Conservation (phyloP, 2,797 vertebrate species). For the Spinus pinus region DNA sequence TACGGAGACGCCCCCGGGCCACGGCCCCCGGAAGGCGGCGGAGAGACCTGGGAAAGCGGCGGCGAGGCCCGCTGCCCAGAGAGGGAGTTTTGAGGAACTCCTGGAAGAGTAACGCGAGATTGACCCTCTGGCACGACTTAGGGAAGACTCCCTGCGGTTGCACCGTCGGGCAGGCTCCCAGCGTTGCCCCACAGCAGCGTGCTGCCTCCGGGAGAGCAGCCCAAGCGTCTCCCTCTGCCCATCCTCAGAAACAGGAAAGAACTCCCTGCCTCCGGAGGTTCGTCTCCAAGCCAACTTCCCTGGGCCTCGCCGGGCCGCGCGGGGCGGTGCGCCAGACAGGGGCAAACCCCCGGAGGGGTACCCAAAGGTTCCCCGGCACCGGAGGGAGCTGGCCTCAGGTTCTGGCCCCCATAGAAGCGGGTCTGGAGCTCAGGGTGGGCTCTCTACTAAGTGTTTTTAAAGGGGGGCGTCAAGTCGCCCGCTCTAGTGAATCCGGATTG, state of each 20-base stretch:
- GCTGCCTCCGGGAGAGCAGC: neutral
- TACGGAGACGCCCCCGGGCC: neutral
- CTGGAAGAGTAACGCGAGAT: neutral
- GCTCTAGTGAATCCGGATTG: neutral
- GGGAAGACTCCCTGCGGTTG: neutral
- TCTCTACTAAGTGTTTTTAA: neutral
- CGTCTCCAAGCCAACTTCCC: too few relatives aligned
- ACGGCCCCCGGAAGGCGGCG: neutral
- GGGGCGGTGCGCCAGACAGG: neutral
- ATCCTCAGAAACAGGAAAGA: neutral
- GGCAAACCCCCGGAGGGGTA: accelerated
- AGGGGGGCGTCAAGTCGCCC: neutral
- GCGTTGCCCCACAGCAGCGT: neutral
- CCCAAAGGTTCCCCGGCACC: too few relatives aligned
- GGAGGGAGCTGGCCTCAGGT: neutral
- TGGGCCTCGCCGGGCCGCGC: neutral
- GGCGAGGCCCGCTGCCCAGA: neutral
- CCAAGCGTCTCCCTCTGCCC: neutral
- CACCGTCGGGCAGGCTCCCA: neutral
- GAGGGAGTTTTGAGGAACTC: neutral
- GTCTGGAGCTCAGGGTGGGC: neutral
- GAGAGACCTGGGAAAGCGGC: neutral
- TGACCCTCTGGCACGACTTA: neutral
- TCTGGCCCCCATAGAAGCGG: neutral
- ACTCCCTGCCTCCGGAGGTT: neutral